These are phyloP conservation scores for Drosophila dunni DNA, from an alignment of 1,140 invertebrate species.

Conservation along the genomic window DNA sequence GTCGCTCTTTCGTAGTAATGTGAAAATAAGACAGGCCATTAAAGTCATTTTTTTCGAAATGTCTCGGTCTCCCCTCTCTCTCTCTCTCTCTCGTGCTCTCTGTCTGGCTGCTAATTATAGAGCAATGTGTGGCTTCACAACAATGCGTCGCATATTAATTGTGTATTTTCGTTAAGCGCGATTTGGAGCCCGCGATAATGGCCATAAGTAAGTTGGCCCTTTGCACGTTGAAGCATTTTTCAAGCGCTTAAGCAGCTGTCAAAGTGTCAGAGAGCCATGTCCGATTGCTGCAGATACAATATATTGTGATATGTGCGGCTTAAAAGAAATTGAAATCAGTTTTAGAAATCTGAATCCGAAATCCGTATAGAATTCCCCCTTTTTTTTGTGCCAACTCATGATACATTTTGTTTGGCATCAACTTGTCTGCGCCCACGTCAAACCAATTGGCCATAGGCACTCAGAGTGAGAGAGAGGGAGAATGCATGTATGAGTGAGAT, in stretches of 20 bases:
- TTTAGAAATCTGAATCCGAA: not conserved
- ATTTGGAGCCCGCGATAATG: slow-evolving; percentile 41
- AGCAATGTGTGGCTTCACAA: slow-evolving; percentile 11
- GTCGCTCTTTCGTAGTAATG: slow-evolving; percentile 33
- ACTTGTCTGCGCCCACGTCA: slow-evolving; percentile 71
- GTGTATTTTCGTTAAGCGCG: slow-evolving; percentile 37
- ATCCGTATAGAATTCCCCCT: slow-evolving; percentile 20
- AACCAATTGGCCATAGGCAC: slow-evolving; percentile 52
- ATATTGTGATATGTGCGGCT: not conserved
- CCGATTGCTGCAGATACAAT: slow-evolving; percentile 11
- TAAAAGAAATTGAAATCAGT: slow-evolving; percentile 44
- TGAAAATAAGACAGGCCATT: slow-evolving; percentile 54
- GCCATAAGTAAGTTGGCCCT: slow-evolving; percentile 33
- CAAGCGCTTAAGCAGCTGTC: slow-evolving; percentile 71
- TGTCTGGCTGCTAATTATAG: slow-evolving; percentile 72
- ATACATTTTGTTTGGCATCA: slow-evolving; percentile 47
- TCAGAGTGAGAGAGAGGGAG: slow-evolving; percentile 12
- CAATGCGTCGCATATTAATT: slow-evolving; percentile 78
- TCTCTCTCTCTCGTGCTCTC: slow-evolving; percentile 1
- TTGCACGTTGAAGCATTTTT: slow-evolving; percentile 29
- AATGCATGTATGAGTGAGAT: slow-evolving; percentile 2
- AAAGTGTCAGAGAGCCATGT: slow-evolving; percentile 49
- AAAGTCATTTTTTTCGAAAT: slow-evolving; percentile 31
- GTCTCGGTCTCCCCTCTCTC: not conserved
- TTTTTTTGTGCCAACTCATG: slow-evolving; percentile 41